Conservation (phyloP, 37 sponge, comb jelly and placozoan species). For the Beroe forskalii region DNA sequence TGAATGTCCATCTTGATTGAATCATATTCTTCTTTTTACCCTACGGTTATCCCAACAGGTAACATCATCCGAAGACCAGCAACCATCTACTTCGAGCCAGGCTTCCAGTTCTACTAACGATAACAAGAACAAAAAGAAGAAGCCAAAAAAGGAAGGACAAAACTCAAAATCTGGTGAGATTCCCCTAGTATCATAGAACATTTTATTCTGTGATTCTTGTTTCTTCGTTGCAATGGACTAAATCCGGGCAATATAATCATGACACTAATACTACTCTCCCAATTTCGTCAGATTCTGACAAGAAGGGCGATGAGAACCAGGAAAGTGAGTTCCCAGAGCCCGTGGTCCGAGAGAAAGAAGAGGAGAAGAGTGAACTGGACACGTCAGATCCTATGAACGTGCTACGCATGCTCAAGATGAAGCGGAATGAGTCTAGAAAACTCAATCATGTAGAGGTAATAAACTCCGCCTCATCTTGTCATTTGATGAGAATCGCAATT, state of each 20-base stretch:
- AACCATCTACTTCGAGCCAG: conserved; percentile 27
- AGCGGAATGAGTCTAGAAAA: conserved; percentile 86
- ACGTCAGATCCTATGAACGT: neutral
- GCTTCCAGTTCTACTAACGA: neutral
- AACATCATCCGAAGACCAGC: conserved; percentile 35
- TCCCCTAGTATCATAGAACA: too few species aligned
- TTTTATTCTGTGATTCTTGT: too few species aligned
- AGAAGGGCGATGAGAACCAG: conserved; percentile 57
- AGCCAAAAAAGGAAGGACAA: conserved; percentile 6
- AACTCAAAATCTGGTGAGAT: conserved; percentile 6
- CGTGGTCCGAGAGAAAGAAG: neutral
- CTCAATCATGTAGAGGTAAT: conserved; percentile 79
- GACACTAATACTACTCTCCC: neutral
- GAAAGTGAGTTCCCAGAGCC: conserved; percentile 43
- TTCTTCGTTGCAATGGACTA: too few species aligned
- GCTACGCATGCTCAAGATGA: conserved; percentile 31
- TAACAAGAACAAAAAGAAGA: conserved; percentile 62
- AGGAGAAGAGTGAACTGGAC: neutral
- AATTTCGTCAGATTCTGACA: neutral
- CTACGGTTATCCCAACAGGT: too few species aligned
- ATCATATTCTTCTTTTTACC: too few species aligned
- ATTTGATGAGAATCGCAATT: too few species aligned
- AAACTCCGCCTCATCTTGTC: neutral
- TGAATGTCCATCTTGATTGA: neutral
- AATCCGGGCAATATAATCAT: too few species aligned